Base-by-base conservation (phyloP, 2,888 invertebrate genomes). In the Clanis bilineata region DNA sequence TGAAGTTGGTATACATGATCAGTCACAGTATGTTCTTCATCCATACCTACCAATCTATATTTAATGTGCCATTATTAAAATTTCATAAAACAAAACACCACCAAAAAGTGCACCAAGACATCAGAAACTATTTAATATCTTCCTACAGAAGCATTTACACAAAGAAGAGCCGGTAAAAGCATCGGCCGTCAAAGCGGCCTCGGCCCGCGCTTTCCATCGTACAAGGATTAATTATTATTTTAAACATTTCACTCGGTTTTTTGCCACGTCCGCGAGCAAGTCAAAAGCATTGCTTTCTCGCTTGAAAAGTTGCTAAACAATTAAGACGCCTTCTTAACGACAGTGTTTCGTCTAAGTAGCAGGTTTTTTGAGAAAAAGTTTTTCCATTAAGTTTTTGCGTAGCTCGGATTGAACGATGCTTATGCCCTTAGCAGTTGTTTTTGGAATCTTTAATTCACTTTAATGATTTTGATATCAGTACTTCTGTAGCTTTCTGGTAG, bases 141-240 rank as follows among this genome's bases (percentile, higher is more conserved):
- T 67, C 76, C 79, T 80, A 78, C 84, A 77, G 83, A 81, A 79
- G 74, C 77, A 71, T 76, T 77, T 72, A 68, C 78, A 85, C 86
- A 90, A 88, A 85, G 86, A 80, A 72, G n/a, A n/a, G 71, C 55
- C 80, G 80, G 73, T 82, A 81, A 82, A 82, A 85, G 85, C 86
- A 77, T 74, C 79, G 83, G 74, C 70, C 77, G 74, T 66, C 76
- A 88, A 88, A 88, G 88, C 78, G 77, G 83, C 82, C 77, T 39
- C 39, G 51, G 25, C 36, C 39, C 51, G 23, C 57, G 57, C 69
- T 70, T 70, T 71, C 66, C 76, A 32, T 28, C 76, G 79, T 79
- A 72, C 79, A 78, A 85, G 90, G 91, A 92, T 92, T 92, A 92
- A 91, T 92, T 91, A 92, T 92, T 90, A 92, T 91, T 92, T 91